phyloP scores from a whole-genome alignment of 2,797 vertebrate species.

The Crenuchus spilurus region DNA sequence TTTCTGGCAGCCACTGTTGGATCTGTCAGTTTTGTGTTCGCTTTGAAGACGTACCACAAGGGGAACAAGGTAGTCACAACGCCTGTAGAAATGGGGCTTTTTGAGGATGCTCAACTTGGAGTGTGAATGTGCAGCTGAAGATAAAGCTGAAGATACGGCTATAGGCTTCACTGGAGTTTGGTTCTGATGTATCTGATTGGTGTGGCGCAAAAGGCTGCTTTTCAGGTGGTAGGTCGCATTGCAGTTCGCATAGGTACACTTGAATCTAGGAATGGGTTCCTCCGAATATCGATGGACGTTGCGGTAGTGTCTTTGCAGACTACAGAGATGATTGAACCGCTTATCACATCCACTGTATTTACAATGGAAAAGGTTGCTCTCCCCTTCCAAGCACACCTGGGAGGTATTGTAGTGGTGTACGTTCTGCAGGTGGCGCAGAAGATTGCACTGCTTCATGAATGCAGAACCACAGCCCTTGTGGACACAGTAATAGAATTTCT shows the following conservation, averaged over 20 bases:
- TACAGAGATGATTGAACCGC: slow-evolving; percentile 79
- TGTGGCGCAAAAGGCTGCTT: slow-evolving; percentile 88
- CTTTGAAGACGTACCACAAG: slow-evolving; percentile 85
- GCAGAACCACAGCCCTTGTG: slow-evolving; percentile 91
- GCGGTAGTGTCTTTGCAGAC: slow-evolving; percentile 80
- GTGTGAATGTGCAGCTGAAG: slow-evolving; percentile 73
- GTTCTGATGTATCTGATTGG: slow-evolving; percentile 75
- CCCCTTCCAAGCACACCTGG: slow-evolving; percentile 90
- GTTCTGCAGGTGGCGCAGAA: slow-evolving; percentile 90
- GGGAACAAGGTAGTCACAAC: slow-evolving; percentile 86
- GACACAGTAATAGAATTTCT: slow-evolving; percentile 95
- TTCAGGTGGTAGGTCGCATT: slow-evolving; percentile 88
- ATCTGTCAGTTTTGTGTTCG: slow-evolving; percentile 82
- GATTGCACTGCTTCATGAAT: slow-evolving; percentile 90
- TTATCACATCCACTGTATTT: slow-evolving; percentile 84
- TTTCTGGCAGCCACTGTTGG: slow-evolving; percentile 80
- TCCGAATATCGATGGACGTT: slow-evolving; percentile 73
- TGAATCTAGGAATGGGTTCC: slow-evolving; percentile 83
- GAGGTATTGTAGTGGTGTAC: slow-evolving; percentile 93
- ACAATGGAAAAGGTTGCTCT: slow-evolving; percentile 81
- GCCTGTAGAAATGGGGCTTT: slow-evolving; percentile 87
- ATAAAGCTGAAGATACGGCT: slow-evolving; percentile 71
- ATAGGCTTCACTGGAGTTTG: slow-evolving; percentile 58
- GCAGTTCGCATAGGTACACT: slow-evolving; percentile 88
- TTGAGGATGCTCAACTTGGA: slow-evolving; percentile 86